Conservation (phyloP, 2,888 invertebrate species). For the Ceriagrion tenellum region DNA sequence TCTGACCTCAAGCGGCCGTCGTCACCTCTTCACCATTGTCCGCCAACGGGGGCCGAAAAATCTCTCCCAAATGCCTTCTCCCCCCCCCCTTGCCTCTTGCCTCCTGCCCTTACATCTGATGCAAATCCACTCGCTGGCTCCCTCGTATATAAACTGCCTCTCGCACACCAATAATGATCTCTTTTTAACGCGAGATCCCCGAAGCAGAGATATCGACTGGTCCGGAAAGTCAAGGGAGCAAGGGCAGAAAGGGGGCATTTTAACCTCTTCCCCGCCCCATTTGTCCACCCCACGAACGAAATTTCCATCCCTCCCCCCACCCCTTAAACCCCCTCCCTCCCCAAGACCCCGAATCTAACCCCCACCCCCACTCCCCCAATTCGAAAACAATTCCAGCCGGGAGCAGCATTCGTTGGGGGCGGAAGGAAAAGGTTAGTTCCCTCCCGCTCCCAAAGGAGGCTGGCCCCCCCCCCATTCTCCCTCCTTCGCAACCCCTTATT, state of each 20-base stretch:
- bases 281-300: not conserved
- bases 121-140: conserved; percentile 19
- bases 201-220: not conserved
- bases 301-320: not conserved
- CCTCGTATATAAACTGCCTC: not conserved
- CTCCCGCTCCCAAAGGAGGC: not conserved
- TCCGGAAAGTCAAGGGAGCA: conserved; percentile 4
- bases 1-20: not conserved
- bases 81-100: not conserved
- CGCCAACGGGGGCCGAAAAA: too few species aligned
- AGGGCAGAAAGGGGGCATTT: not conserved
- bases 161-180: conserved; percentile 47
- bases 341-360: not conserved
- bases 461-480: too few species aligned
- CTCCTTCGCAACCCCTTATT: too few species aligned
- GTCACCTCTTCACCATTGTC: too few species aligned
- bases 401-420: conserved; percentile 9
- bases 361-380: not conserved
- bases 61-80: too few species aligned
- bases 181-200: not conserved
- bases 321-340: not conserved
- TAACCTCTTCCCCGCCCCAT: too few species aligned
- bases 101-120: not conserved
- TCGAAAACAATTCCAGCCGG: conserved; percentile 57
- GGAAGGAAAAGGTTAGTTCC: conserved; percentile 36